Conservation (phyloP, 1,140 invertebrate species). For the Heliconius melpomene region DNA sequence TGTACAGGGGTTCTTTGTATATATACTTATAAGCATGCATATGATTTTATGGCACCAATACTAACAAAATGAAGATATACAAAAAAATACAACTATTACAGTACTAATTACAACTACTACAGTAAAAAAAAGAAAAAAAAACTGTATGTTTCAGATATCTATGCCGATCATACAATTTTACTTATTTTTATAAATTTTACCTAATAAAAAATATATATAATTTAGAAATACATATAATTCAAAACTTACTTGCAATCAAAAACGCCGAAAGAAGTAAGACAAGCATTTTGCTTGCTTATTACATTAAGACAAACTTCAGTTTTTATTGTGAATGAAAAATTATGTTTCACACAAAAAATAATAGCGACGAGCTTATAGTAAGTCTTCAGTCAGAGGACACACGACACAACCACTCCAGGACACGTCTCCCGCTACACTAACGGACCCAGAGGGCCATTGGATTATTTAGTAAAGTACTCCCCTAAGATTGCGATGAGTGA, state of each 20-base stretch:
- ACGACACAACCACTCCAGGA: not conserved
- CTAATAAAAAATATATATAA: not conserved
- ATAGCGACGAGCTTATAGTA: not conserved
- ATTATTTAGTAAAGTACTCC: slow-evolving; percentile 6
- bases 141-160: too few relatives aligned
- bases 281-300: slow-evolving; percentile 24
- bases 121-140: too few relatives aligned
- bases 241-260: slow-evolving; percentile 29
- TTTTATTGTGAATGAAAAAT: not conserved
- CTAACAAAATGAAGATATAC: too few relatives aligned
- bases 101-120: too few relatives aligned
- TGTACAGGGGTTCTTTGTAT: too few relatives aligned
- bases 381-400: not conserved
- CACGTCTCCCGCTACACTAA: slow-evolving; percentile 23
- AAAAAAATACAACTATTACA: too few relatives aligned
- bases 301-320: not conserved
- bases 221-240: not conserved
- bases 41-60: too few relatives aligned
- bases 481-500: not conserved
- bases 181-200: too few relatives aligned
- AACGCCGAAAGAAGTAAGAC: slow-evolving; percentile 17
- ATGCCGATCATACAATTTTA: too few relatives aligned
- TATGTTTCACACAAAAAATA: not conserved
- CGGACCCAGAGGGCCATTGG: slow-evolving; percentile 3
- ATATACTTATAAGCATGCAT: too few relatives aligned